Percentiles rank a stretch among this genome's conserved stretches.
Conservation (phyloP, 2,797 vertebrate genomes). For the Melanotaenia boesemani region DNA sequence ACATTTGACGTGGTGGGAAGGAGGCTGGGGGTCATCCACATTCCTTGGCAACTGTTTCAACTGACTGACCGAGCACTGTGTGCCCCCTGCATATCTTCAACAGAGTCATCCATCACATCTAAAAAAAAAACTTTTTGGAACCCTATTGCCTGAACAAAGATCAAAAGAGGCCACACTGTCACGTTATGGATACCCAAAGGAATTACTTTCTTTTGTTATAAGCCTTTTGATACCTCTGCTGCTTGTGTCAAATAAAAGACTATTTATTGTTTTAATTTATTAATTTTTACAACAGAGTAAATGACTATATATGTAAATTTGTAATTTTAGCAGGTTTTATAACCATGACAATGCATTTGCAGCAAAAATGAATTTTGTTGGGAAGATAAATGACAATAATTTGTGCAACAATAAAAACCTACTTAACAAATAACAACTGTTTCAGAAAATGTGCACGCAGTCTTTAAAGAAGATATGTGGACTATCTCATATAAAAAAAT, state of each 20-base stretch:
- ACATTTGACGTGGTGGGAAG: slow-evolving; percentile 42
- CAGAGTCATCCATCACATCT: slow-evolving; percentile 68
- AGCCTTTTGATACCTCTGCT: slow-evolving; percentile 83
- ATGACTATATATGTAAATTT: slow-evolving; percentile 74
- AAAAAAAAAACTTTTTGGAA: slow-evolving; percentile 65
- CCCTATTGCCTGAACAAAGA: slow-evolving; percentile 66
- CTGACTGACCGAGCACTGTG: slow-evolving; percentile 55
- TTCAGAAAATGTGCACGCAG: slow-evolving; percentile 1
- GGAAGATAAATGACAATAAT: slow-evolving; percentile 51
- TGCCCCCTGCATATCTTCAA: slow-evolving; percentile 46
- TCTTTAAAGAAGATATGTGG: not conserved
- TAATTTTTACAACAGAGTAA: slow-evolving; percentile 80
- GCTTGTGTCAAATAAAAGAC: slow-evolving; percentile 81
- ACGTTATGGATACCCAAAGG: slow-evolving; percentile 36
- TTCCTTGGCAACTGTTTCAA: slow-evolving; percentile 78
- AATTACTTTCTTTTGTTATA: slow-evolving; percentile 57
- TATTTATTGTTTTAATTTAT: slow-evolving; percentile 99
- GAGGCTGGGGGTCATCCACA: slow-evolving; percentile 78
- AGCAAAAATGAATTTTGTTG: slow-evolving; percentile 55
- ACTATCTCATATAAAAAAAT: slow-evolving; percentile 14
- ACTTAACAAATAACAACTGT: slow-evolving; percentile 10
- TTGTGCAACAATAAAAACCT: slow-evolving; percentile 54
- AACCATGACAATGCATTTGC: slow-evolving; percentile 63
- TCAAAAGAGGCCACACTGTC: slow-evolving; percentile 46
- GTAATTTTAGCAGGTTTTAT: slow-evolving; percentile 70